These are phyloP conservation scores for Drosophila orena DNA, from an alignment of 1,140 invertebrate species.

Conservation along the genomic window DNA sequence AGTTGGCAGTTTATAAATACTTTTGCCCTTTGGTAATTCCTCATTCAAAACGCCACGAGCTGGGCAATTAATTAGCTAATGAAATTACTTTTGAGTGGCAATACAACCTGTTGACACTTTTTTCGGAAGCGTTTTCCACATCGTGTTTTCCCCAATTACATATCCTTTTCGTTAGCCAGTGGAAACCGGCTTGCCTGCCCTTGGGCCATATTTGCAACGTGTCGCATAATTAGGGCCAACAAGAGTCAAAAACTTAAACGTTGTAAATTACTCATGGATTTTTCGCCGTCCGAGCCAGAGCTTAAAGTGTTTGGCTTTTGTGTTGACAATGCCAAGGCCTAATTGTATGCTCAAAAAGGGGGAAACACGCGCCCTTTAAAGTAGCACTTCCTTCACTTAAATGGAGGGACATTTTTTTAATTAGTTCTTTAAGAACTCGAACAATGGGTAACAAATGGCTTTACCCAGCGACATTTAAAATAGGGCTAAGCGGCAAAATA, in stretches of 20 bases:
- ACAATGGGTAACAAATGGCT: too few relatives aligned
- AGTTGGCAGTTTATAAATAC: conserved; percentile 52
- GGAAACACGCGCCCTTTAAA: background rate
- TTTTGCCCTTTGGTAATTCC: conserved; percentile 34
- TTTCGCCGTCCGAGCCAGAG: background rate
- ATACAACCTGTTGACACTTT: conserved; percentile 56
- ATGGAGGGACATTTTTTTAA: background rate
- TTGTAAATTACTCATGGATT: conserved; percentile 5
- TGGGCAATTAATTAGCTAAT: conserved; percentile 75
- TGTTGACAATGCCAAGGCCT: conserved; percentile 15
- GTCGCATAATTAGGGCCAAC: conserved; percentile 22
- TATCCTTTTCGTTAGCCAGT: conserved; percentile 34
- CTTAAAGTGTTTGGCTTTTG: conserved; percentile 31
- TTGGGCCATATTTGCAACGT: conserved; percentile 25
- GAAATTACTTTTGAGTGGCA: conserved; percentile 57
- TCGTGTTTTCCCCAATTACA: conserved; percentile 40
- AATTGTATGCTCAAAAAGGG: conserved; percentile 25
- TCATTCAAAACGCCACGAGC: conserved; percentile 41
- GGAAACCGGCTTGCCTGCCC: conserved; percentile 26
- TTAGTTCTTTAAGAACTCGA: background rate
- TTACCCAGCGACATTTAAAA: too few relatives aligned
- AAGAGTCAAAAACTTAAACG: conserved; percentile 37
- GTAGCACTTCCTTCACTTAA: background rate
- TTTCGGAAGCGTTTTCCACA: conserved; percentile 30
- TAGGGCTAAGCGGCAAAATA: background rate